Evolutionary conservation across 2,113 vertebrate species (phyloP).

Genomic region (Poecile atricapillus): DNA sequence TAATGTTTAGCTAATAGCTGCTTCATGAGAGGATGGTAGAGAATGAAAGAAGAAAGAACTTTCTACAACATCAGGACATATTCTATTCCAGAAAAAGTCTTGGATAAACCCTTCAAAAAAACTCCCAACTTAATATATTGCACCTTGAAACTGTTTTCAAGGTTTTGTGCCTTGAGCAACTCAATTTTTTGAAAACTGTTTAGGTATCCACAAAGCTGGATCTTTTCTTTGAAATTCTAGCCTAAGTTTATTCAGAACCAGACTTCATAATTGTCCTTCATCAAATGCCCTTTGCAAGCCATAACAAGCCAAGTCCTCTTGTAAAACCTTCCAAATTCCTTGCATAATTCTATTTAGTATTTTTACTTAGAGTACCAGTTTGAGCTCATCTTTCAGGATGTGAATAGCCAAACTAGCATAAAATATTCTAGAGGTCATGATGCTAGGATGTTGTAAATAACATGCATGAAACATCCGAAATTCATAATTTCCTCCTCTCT

Average conservation of each 20-base stretch:
- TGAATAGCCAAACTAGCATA: not conserved
- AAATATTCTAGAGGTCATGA: not conserved
- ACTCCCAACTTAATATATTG: not conserved
- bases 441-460: not conserved
- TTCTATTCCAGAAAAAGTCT: not conserved
- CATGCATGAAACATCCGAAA: not conserved
- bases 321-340: not conserved
- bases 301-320: not conserved
- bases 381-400: not conserved
- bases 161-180: not conserved
- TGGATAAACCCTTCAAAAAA: not conserved
- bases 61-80: not conserved
- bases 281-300: not conserved
- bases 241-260: not conserved
- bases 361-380: not conserved
- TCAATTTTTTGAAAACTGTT: not conserved
- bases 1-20: not conserved
- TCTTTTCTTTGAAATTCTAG: not conserved
- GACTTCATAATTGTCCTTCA: not conserved
- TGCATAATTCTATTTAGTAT: not conserved
- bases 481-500: not conserved
- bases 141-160: not conserved
- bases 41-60: not conserved
- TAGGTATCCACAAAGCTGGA: not conserved
- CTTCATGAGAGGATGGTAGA: not conserved